These are phyloP conservation scores for Mastomys coucha DNA, from an alignment of 2,113 vertebrate species.

Conservation along the genomic window DNA sequence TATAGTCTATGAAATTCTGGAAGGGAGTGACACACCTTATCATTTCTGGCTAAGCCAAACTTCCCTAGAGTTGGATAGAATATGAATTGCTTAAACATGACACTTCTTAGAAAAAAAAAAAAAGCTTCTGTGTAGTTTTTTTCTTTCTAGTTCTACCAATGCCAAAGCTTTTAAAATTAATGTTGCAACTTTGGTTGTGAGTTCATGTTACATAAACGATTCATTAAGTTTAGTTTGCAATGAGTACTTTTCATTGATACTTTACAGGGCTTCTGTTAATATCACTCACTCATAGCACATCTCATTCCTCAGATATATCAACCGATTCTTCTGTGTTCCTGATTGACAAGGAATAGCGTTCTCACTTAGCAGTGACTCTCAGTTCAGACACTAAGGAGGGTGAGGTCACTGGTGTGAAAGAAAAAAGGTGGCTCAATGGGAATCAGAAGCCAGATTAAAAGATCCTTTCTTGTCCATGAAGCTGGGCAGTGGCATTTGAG, in stretches of 20 bases:
- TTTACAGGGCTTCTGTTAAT: conserved; percentile 25
- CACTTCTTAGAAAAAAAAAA: neutral
- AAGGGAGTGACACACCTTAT: neutral
- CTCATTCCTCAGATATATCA: neutral
- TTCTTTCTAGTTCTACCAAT: neutral
- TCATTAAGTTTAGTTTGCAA: conserved; percentile 23
- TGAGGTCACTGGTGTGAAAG: neutral
- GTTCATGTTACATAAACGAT: conserved; percentile 22
- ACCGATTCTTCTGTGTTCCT: neutral
- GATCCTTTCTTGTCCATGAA: neutral
- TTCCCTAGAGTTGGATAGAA: neutral
- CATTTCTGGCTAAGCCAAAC: neutral
- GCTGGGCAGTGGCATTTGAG: neutral
- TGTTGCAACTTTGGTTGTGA: neutral
- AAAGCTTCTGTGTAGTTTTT: neutral
- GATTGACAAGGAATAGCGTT: neutral
- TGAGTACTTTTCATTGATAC: neutral
- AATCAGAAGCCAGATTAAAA: neutral
- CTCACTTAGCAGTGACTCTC: neutral
- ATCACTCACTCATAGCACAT: neutral
- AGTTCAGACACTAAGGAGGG: neutral
- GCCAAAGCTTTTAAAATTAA: neutral
- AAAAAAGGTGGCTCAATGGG: neutral
- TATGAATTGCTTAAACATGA: neutral
- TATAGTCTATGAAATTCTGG: neutral